Base-by-base conservation (phyloP, 2,113 vertebrate genomes). In the Leptosomus discolor region DNA sequence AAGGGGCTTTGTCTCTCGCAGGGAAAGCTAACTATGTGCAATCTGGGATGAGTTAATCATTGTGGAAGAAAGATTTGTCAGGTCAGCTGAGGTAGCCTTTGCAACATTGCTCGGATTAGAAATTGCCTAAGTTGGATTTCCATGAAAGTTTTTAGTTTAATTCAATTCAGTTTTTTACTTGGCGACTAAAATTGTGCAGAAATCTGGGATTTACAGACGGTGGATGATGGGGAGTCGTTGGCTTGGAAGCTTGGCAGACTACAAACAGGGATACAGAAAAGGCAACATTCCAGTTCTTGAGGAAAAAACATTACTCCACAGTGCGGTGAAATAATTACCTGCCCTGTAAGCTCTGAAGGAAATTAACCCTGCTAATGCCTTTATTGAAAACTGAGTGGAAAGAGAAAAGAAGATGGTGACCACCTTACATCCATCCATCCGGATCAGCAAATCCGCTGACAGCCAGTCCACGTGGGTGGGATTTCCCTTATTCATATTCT, bases 1-100 rank as follows among this genome's bases (percentile, higher is more conserved):
- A 57, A 60, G 46, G 45, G 23, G n/a, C 24, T 92, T 96, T 89
- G 56, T 85, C 34, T 95, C 34, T 58, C 51, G 76, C 77, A 65
- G 91, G 29, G 60, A 85, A 96, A 94, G 30, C 57, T 67, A 51
- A 45, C 65, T 46, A 4, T 51, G 61, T 84, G 51, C 57, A 76
- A 51, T 68, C 70, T 57, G 77, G 77, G 83, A 84, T n/a, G 70
- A 54, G 80, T 57, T 36, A 48, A 85, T 87, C 85, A 61, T 51
- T 26, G 21, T 3, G 7, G 84, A 87, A 86, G 8, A 71, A 29
- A 46, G 88, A 61, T 91, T 88, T 88, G 51, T n/a, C 74, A 71
- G 77, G 91, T 84, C 83, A 81, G 41, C 80, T 65, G 53, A 58
- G 39, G 90, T 3, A 88, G 83, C 75, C 36, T 94, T 57, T 88